Percentiles rank a stretch among this genome's conserved stretches.
Conservation (phyloP, 2,888 invertebrate genomes). For the Uropetala carovei region DNA sequence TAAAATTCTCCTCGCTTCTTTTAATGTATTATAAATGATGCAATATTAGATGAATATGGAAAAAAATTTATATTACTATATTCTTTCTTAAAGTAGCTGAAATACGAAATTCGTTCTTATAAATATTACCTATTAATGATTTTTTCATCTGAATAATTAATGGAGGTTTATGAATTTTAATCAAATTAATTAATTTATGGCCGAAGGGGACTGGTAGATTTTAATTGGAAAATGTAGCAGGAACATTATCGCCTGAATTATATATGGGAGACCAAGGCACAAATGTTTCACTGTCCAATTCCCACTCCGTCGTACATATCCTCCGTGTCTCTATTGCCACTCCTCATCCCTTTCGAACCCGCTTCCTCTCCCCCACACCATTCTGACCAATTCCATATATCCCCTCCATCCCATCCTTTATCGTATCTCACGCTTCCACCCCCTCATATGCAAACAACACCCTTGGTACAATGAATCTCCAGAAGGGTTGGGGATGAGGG, state of each 20-base stretch:
- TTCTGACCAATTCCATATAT: constrained; percentile 8
- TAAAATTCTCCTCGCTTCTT: too few species aligned
- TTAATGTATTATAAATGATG: too few species aligned
- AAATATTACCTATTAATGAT: too few species aligned
- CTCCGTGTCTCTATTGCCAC: constrained; percentile 15
- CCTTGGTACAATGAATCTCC: constrained; percentile 41
- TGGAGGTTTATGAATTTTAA: too few species aligned
- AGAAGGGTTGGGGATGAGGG: background rate
- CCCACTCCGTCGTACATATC: background rate
- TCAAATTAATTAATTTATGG: background rate
- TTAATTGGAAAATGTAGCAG: background rate
- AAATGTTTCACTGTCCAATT: background rate
- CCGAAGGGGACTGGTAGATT: background rate
- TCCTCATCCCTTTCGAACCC: constrained; percentile 22
- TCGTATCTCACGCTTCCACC: background rate
- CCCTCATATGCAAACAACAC: constrained; percentile 57
- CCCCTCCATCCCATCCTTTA: background rate
- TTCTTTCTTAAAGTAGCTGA: too few species aligned
- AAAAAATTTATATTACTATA: too few species aligned
- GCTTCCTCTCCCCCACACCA: background rate
- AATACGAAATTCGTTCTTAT: too few species aligned
- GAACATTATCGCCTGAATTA: constrained; percentile 36
- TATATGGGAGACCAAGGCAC: constrained; percentile 17
- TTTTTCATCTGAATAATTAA: too few species aligned
- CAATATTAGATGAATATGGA: too few species aligned